These are phyloP conservation scores for Stomorhina lunata DNA, from an alignment of 2,888 invertebrate genomes.

Conservation along the genomic window DNA sequence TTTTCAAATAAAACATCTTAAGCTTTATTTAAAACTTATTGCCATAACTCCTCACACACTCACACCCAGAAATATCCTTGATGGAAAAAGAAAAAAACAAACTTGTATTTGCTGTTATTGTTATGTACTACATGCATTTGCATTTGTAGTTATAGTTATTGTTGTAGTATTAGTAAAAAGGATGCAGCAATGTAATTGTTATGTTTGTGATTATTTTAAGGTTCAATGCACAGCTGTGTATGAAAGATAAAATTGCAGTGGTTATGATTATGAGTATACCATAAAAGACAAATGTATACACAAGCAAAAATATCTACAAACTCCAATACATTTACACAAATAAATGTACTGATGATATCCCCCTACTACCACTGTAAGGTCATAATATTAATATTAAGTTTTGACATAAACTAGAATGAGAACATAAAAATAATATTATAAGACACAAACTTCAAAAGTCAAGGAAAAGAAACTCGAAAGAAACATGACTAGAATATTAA, in stretches of 20 bases:
- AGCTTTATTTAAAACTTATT: conserved; percentile 51
- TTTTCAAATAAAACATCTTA: neutral
- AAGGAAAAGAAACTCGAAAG: conserved; percentile 17
- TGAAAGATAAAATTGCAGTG: conserved; percentile 66
- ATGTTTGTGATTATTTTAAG: conserved; percentile 76
- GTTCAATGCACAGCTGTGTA: conserved; percentile 72
- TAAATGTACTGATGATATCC: neutral
- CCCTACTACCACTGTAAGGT: conserved; percentile 51
- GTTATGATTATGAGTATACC: conserved; percentile 61
- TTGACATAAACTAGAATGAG: conserved; percentile 25
- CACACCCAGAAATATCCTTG: neutral
- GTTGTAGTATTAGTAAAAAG: neutral
- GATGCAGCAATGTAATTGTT: conserved; percentile 73
- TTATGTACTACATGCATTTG: conserved; percentile 51
- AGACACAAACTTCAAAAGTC: conserved; percentile 43
- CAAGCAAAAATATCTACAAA: neutral
- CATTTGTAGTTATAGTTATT: conserved; percentile 19
- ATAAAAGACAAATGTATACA: conserved; percentile 37
- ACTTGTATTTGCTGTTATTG: conserved; percentile 29
- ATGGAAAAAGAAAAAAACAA: conserved; percentile 16
- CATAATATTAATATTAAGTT: conserved; percentile 53
- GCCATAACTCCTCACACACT: conserved; percentile 31
- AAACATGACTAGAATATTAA: conserved; percentile 51
- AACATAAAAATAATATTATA: neutral
- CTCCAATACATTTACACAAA: neutral